Base-by-base conservation (phyloP, 2,797 vertebrate genomes). In the Chaenodraco wilsoni region DNA sequence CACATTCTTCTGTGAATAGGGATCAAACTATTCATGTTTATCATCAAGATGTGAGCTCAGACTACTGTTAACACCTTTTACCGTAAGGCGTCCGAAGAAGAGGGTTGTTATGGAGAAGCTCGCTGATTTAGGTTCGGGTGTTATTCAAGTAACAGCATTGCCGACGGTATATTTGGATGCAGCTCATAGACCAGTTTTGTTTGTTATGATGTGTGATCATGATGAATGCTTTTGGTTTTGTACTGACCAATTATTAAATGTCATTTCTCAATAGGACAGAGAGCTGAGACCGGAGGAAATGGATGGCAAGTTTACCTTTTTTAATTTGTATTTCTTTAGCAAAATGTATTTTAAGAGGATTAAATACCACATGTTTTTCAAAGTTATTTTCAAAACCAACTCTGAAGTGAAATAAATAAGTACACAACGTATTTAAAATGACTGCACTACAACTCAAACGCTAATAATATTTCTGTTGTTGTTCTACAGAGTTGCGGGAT, bases 271-370 rank as follows among this genome's bases (percentile, higher is more conserved):
- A 84, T 85, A 98, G 97, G 97, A 98, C 90, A 95, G 98, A 95
- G 97, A 98, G 62, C 95, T 99, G 77, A 95, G 98, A 66, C 98
- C 98, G 0, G 98, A 99, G 85, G 98, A 99, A 89, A 97, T 99
- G 40, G 98, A 99, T 91, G 98, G 97, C 98, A 92, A 93, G 94
- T 85, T 65, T 45, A 7, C 40, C 14, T 60, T 52, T 43, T 17
- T 48, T 66, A 58, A 1, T 19, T 37, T 5, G 58, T 52, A 0
- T 48, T 3, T 52, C 14, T 55, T n/a, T 69, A 10, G 52, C 14
- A 3, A 50, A 56, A 61, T 27, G 2, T 49, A 40, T 49, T 46
- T 43, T 37, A 9, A n/a, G 43, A 27, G 11, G 3, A 41, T 69
- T 41, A 51, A 63, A 58, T 15, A 31, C 11, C n/a, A 59, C 3